Base-by-base conservation (phyloP, 2,113 vertebrate genomes). In the Hypomesus transpacificus region DNA sequence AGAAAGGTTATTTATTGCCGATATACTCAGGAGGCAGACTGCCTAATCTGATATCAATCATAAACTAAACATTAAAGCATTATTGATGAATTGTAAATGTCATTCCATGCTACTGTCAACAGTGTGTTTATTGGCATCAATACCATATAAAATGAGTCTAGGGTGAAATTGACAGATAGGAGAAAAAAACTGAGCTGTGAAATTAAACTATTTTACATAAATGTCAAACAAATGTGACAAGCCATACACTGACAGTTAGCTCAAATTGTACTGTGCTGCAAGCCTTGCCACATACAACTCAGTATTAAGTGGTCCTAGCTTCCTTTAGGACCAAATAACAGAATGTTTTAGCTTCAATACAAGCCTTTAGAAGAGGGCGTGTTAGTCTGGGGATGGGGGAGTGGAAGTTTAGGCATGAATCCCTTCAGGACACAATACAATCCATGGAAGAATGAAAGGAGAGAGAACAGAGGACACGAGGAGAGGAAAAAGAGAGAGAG, bases 401-500 rank as follows among this genome's bases (percentile, higher is more conserved):
- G 52, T 1, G 52, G 52, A 53, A 18, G 17, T 16, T 1, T 56
- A 56, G 17, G 17, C 3, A 18, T 17, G 4, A 56, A 17, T n/a
- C 17, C 53, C 53, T 56, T n/a, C 17, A 16, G 53, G 53, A 56
- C 4, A 56, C 16, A 56, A n/a, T 5, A 17, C 17, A 56, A 56
- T n/a, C 0, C 1, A 56, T 7, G 39, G 21, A 46, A 18, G 64
- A 46, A 51, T 5, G 31, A 66, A 20, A 66, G 64, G 46, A 18
- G 4, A 14, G n/a, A 34, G 46, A 46, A 66, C 4, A 66, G 28
- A 66, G 34, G 39, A 18, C 31, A 34, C 16, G 18, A 53, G 65
- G 24, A 14, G 16, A 62, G 21, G 26, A 14, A 31, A 73, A 68
- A 76, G 75, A 58, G 20, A 62, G 24, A 53, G 34, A 69, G 58